These are phyloP conservation scores for Empidonax traillii DNA, from an alignment of 2,113 vertebrate genomes.

Conservation along the genomic window DNA sequence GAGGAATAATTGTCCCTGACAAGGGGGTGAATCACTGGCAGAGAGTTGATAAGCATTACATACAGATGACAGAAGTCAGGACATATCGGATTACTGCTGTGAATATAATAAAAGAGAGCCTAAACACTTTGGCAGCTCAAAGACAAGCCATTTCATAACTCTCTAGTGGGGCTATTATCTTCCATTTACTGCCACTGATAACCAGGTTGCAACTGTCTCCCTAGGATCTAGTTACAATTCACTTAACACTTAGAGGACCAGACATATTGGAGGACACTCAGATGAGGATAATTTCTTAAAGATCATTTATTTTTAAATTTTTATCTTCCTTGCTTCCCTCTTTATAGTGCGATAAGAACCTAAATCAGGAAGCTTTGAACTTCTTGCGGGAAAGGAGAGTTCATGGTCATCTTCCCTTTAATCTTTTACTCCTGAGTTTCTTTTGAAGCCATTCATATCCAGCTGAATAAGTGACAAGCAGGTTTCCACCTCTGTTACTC, in stretches of 20 bases:
- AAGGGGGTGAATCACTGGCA: slow-evolving; percentile 95
- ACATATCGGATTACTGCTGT: slow-evolving; percentile 98
- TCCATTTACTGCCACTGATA: slow-evolving; percentile 90
- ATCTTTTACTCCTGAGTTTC: slow-evolving; percentile 51
- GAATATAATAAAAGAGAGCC: slow-evolving; percentile 97
- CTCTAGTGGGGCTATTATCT: slow-evolving; percentile 86
- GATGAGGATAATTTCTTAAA: slow-evolving; percentile 53
- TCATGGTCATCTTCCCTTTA: slow-evolving; percentile 62
- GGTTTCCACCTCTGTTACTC: slow-evolving; percentile 19
- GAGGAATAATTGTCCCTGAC: slow-evolving; percentile 96
- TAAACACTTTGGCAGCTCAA: slow-evolving; percentile 91
- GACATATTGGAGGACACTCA: slow-evolving; percentile 48
- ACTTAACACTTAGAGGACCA: slow-evolving; percentile 79
- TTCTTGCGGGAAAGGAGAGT: slow-evolving; percentile 55
- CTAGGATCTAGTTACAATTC: slow-evolving; percentile 78
- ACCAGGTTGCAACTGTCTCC: slow-evolving; percentile 82
- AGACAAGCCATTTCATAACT: slow-evolving; percentile 88
- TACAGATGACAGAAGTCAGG: slow-evolving; percentile 98
- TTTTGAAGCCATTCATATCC: slow-evolving; percentile 62
- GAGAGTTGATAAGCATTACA: slow-evolving; percentile 97
- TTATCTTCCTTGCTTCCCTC: slow-evolving; percentile 66
- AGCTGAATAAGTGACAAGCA: slow-evolving; percentile 39
- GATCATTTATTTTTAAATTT: slow-evolving; percentile 73
- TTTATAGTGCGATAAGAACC: slow-evolving; percentile 61
- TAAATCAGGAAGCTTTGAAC: slow-evolving; percentile 56